Evolutionary conservation across 2,888 invertebrate species (phyloP), one percentile per base, ranked within the genome.

Genomic region (Metallyticus violacea): DNA sequence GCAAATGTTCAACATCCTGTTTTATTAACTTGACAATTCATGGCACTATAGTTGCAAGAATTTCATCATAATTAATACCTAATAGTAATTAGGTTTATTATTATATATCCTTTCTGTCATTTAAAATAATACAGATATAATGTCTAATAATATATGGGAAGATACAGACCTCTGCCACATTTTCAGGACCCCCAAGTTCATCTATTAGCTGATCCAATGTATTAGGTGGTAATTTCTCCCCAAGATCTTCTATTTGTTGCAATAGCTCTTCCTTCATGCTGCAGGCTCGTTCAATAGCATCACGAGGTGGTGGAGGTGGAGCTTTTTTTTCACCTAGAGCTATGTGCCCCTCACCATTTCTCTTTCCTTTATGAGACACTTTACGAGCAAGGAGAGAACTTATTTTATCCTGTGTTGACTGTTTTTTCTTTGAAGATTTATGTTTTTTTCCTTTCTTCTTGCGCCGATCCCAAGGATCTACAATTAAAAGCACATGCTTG

Each of bases 161-260:
- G 30, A 76, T 26, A 88, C 88, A 88, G 88, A 95, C 95, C 94
- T 99, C 99, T 0, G 99, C 99, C 0, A 99, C 99, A 92, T 97
- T 97, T 89, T 99, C 98, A 0, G 99, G 97, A 1, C 99, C 99
- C 82, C 99, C 99, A 9, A 99, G 94, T 91, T 99, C 98, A 92
- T 99, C 99, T 88, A 99, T 99, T 15, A 99, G 94, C 91, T 99
- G 99, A 93, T 99, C 99, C 80, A 99, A 93, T 0, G 99, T 99
- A 92, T 99, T 99, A 77, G 99, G 97, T 6, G 99, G 99, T 89
- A 99, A 93, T 27, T 94, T 94, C 0, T 96, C 95, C 6, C 99
- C 99, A 2, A 99, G 93, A 29, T 94, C 93, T 91, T 99, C 99
- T 87, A 99, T 96, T 90, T 95, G 95, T 88, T 94, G 94, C 88